Evolutionary conservation across 2,797 vertebrate species (phyloP).

Genomic region (Sebastes itinus): DNA sequence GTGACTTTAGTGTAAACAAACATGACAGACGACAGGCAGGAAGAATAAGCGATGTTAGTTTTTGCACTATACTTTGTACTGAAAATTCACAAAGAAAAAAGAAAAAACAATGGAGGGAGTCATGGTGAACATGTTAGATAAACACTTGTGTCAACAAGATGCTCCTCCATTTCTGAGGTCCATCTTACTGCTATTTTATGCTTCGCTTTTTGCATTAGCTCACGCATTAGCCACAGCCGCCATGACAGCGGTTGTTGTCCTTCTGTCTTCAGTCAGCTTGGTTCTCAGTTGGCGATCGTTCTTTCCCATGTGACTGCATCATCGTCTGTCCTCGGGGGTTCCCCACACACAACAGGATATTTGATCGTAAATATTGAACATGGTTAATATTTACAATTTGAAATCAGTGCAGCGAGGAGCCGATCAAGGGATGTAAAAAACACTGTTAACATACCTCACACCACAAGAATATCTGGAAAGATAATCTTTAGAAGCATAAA

Average conservation of each 20-base stretch:
- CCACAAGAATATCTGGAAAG: background rate
- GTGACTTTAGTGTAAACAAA: background rate
- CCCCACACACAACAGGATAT: background rate
- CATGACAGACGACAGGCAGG: too few relatives aligned
- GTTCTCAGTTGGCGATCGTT: background rate
- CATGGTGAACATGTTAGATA: background rate
- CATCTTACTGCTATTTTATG: background rate
- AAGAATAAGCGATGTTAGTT: background rate
- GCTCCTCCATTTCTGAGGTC: background rate
- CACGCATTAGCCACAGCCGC: fast-evolving
- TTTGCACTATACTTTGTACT: background rate
- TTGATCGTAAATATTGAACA: background rate
- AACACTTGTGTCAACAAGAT: background rate
- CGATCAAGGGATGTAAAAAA: background rate
- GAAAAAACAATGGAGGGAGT: background rate
- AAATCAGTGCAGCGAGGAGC: background rate
- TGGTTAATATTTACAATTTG: background rate
- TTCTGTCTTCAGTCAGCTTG: background rate
- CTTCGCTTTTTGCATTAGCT: background rate
- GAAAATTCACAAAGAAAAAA: background rate
- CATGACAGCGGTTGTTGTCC: background rate
- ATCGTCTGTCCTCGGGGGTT: background rate
- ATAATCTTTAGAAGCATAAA: background rate
- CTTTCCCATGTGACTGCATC: background rate
- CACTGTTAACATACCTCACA: background rate